Evolutionary conservation across 2,797 vertebrate species (phyloP).

Genomic region (Nannoperca obscura): DNA sequence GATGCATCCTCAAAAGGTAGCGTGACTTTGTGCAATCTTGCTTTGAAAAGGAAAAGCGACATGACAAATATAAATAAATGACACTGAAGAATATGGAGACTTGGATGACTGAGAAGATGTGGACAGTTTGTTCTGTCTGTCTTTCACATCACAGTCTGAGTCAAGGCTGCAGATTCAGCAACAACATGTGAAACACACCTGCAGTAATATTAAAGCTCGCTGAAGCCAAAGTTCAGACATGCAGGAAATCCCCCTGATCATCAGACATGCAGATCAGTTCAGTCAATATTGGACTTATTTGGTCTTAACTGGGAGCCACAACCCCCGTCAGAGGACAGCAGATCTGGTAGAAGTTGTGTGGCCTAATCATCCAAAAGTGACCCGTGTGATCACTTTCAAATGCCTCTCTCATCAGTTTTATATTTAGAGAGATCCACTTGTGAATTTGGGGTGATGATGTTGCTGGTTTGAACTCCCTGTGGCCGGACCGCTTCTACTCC

Average conservation of each 20-base stretch:
- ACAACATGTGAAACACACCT: not conserved
- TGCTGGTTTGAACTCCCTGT: constrained; percentile 13
- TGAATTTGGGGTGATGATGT: not conserved
- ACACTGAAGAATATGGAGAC: not conserved
- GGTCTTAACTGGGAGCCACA: no score
- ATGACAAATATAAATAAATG: no score
- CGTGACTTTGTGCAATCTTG: not conserved
- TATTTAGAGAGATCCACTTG: not conserved
- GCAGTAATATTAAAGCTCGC: not conserved
- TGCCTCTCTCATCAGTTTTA: not conserved
- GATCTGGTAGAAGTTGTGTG: not conserved
- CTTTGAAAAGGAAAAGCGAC: constrained; percentile 2
- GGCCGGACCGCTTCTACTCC: no score
- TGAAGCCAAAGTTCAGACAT: not conserved
- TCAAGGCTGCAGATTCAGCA: not conserved
- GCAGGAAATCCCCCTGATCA: not conserved
- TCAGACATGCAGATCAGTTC: not conserved
- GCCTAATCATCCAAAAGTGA: not conserved
- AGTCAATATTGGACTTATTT: no score
- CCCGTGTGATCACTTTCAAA: not conserved
- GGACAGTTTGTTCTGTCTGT: not conserved
- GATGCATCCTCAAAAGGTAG: not conserved
- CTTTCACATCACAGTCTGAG: not conserved
- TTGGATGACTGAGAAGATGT: no score
- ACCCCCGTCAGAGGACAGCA: no score